Base-by-base conservation (phyloP, 2,797 vertebrate species). In the Helicolenus hilgendorfi region DNA sequence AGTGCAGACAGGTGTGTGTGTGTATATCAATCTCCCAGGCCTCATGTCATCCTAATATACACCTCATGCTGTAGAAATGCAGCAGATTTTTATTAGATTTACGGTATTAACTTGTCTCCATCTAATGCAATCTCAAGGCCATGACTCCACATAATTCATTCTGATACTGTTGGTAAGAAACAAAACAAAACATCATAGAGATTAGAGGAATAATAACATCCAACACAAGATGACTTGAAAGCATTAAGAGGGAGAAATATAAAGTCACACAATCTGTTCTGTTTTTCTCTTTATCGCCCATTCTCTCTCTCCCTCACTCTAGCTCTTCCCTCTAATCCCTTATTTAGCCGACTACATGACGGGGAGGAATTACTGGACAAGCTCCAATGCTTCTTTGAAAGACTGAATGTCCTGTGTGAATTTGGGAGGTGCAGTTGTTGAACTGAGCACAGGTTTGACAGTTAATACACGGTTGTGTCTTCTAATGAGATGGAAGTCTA, bases 351-450 rank as follows among this genome's bases (percentile, higher is more conserved):
- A 20, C 63, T 41, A 72, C 74, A 77, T 8, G 22, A 75, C 2
- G 38, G 69, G 64, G 81, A 36, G 71, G 68, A 86, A 82, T 80
- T 58, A 74, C 78, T 89, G 84, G 79, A 69, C 10, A 4, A 31
- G 3, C 33, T 84, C 80, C 85, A 76, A 18, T 20, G n/a, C 56
- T 84, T 13, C 79, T 72, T 35, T 65, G 22, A 77, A 31, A 74
- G 56, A 75, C 38, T 49, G 45, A 76, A 33, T 55, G 74, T 70
- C 20, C 10, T 62, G 26, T 36, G 27, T 72, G 55, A 63, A 81
- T 62, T 71, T 64, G 55, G 26, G 53, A 45, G 58, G 35, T n/a
- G 20, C 15, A 29, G 41, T 77, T 22, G 13, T 55, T 71, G 64
- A 74, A 8, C 13, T 62, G 67, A 64, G 4, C 26, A 11, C 45